These are phyloP conservation scores for Drosophila miranda DNA, from an alignment of 1,140 invertebrate species.

Conservation along the genomic window DNA sequence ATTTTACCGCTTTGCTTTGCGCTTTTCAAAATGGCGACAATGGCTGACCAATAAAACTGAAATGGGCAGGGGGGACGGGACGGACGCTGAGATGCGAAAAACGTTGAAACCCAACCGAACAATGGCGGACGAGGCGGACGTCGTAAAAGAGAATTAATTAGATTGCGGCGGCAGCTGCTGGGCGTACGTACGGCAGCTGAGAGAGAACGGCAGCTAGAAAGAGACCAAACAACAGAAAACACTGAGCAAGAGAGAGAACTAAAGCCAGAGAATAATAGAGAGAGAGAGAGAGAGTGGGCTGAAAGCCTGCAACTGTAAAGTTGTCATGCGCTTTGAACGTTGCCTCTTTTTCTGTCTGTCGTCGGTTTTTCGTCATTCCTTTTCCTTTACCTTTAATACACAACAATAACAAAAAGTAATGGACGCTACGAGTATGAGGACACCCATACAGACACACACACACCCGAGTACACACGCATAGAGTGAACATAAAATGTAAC, in stretches of 20 bases:
- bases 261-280: slow-evolving; percentile 28
- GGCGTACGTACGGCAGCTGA: slow-evolving; percentile 57
- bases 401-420: slow-evolving; percentile 35
- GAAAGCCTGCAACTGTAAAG: slow-evolving; percentile 44
- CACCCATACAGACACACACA: slow-evolving; percentile 5
- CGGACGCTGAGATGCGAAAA: slow-evolving; percentile 38
- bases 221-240: not conserved
- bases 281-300: slow-evolving; percentile 50
- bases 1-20: slow-evolving; percentile 10
- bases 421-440: slow-evolving; percentile 32
- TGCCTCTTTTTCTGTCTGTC: slow-evolving; percentile 8
- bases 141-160: slow-evolving; percentile 72
- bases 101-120: slow-evolving; percentile 52
- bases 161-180: slow-evolving; percentile 74
- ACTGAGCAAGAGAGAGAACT: not conserved
- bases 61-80: not conserved
- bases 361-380: not conserved
- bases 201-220: slow-evolving; percentile 6
- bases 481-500: slow-evolving; percentile 61
- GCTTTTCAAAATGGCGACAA: slow-evolving; percentile 63
- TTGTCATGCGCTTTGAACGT: slow-evolving; percentile 22
- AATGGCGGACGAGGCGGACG: slow-evolving; percentile 57
- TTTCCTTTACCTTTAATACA: slow-evolving; percentile 30
- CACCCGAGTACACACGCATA: slow-evolving; percentile 13
- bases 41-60: slow-evolving; percentile 41